Percentiles rank a stretch among this genome's conserved stretches.
phyloP scores from a whole-genome alignment of 2,888 invertebrate species.

The Spisula solida region DNA sequence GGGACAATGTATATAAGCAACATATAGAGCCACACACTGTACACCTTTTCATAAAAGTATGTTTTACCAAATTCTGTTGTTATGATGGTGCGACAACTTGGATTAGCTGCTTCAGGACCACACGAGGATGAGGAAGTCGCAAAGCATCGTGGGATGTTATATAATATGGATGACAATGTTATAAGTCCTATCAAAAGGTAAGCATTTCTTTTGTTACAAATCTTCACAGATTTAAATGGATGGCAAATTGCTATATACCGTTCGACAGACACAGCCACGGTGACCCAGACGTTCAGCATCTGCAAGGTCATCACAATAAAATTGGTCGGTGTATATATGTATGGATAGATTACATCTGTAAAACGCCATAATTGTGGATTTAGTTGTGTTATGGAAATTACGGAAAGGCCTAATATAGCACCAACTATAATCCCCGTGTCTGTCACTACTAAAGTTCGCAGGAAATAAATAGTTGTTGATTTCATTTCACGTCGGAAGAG shows the following conservation, averaged over 20 bases:
- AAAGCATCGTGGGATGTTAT: conserved; percentile 83
- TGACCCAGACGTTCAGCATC: conserved; percentile 85
- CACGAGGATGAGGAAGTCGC: conserved; percentile 70
- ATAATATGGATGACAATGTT: conserved; percentile 76
- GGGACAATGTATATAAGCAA: conserved; percentile 82
- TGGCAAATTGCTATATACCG: conserved; percentile 85
- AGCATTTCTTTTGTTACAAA: conserved; percentile 81
- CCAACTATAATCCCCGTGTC: conserved; percentile 81
- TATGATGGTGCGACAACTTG: conserved; percentile 71
- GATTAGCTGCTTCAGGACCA: conserved; percentile 27
- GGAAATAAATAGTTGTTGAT: conserved; percentile 82
- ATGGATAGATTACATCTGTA: conserved; percentile 80
- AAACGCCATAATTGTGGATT: conserved; percentile 76
- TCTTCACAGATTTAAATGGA: conserved; percentile 82
- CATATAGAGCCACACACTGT: conserved; percentile 79
- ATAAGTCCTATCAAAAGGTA: conserved; percentile 77
- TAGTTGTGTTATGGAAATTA: conserved; percentile 74
- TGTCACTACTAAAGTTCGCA: conserved; percentile 81
- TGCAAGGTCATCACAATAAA: conserved; percentile 84
- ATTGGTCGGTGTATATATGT: conserved; percentile 81
- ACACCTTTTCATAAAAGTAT: conserved; percentile 75
- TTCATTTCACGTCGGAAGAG: conserved; percentile 84
- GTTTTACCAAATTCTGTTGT: conserved; percentile 78
- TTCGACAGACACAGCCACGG: conserved; percentile 84
- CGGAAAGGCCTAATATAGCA: conserved; percentile 72